These are phyloP conservation scores for Pherbina coryleti DNA, from an alignment of 2,888 invertebrate genomes.

Conservation along the genomic window DNA sequence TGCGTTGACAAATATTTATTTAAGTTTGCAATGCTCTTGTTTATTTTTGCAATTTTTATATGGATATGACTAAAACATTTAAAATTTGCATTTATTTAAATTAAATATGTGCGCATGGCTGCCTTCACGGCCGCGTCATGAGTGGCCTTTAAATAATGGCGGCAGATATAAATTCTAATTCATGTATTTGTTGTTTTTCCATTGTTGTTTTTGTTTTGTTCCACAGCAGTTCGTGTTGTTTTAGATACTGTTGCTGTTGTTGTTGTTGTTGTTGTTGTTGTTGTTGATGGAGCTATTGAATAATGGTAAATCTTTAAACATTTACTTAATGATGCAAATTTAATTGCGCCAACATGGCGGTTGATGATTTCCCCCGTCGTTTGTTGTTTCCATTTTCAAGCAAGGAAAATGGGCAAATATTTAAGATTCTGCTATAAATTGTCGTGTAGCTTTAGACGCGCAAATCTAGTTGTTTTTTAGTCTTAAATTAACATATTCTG, in stretches of 20 bases:
- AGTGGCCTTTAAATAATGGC: slow-evolving; percentile 2
- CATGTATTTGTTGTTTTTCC: not conserved
- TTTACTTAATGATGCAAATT: slow-evolving; percentile 36
- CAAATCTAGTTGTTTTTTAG: too few species aligned
- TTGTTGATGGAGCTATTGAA: slow-evolving; percentile 32
- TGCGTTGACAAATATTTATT: slow-evolving; percentile 1
- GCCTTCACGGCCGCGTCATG: not conserved
- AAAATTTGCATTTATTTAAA: slow-evolving; percentile 37
- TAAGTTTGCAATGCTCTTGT: not conserved
- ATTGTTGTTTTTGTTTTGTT: slow-evolving; percentile 1
- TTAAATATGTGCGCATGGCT: slow-evolving; percentile 40
- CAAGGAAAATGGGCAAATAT: too few species aligned
- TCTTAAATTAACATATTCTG: too few species aligned
- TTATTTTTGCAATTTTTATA: not conserved
- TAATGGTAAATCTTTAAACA: slow-evolving; percentile 33
- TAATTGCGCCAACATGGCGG: slow-evolving; percentile 31
- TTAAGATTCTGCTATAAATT: too few species aligned
- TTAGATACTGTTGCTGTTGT: slow-evolving; percentile 35
- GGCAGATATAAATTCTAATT: slow-evolving; percentile 19
- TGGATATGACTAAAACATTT: slow-evolving; percentile 21
- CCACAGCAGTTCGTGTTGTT: slow-evolving; percentile 21
- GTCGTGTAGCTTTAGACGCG: too few species aligned
- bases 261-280: slow-evolving; percentile 42
- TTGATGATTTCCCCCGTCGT: not conserved
- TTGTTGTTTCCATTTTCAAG: too few species aligned